Base-by-base conservation (phyloP, 2,113 vertebrate species). In the Camelus dromedarius region DNA sequence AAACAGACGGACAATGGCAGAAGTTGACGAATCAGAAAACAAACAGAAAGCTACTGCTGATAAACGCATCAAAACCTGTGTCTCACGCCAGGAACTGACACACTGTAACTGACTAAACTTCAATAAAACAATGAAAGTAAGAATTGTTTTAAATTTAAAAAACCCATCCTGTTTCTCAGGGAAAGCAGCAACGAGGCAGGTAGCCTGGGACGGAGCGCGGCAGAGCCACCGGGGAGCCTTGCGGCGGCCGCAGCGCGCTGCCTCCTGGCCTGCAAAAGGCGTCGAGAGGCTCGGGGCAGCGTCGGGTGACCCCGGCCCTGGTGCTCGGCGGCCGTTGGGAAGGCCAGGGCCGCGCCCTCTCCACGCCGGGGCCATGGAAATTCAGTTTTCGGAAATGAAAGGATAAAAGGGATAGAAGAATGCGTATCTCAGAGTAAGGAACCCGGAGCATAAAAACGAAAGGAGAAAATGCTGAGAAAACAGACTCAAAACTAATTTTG, bases 1-100 rank as follows among this genome's bases (percentile, higher is more conserved):
- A n/a, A 1, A n/a, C 7, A 5, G 24, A 8, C 22, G 26, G 42
- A 15, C 2, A 3, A 1, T 0, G 20, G 56, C 8, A 9, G 18
- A 19, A 8, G 9, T 19, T 6, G 2, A 67, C 5, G 28, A 56
- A 79, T 66, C 35, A 20, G 67, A 75, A 92, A 48, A 16, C 26
- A 52, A 80, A 38, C 6, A 6, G 0, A 22, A 30, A 38, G 66
- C 83, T 48, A 50, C n/a, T 5, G 20, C 2, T 3, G 9, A 66
- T 30, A 73, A 30, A 5, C 3, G 28, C 75, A 8, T 2, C 0
- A 2, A 48, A 56, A 42, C 48, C 38, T 26, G 6, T 20, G 38
- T 42, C 38, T 42, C 38, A 42, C 5, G 38, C 38, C 38, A 42
- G 38, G 38, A 42, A 5, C 38, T 42, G 38, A 42, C 38, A 42